Percentiles rank a stretch among this genome's conserved stretches.
These are phyloP conservation scores for Triplophysa dalaica DNA, from an alignment of 2,113 vertebrate genomes.

Conservation along the genomic window DNA sequence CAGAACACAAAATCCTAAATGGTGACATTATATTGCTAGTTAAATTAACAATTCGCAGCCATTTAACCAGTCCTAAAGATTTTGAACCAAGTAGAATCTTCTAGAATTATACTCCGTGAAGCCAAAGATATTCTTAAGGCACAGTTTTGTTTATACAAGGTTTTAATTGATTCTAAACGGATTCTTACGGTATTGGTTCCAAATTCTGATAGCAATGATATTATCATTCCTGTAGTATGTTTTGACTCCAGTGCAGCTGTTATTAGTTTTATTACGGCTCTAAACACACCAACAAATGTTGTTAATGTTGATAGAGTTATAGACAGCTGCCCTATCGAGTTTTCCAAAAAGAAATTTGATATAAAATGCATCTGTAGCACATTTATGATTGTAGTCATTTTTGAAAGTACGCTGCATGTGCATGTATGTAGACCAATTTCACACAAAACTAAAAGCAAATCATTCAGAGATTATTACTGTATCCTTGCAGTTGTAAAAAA, in stretches of 20 bases:
- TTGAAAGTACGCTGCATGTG: not conserved
- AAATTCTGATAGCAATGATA: constrained; percentile 20
- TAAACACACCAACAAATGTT: constrained; percentile 42
- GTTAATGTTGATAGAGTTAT: constrained; percentile 33
- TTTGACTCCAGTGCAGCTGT: constrained; percentile 25
- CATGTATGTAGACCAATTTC: not conserved
- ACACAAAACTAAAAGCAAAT: not conserved
- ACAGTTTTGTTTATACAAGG: not conserved
- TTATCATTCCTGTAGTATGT: not conserved
- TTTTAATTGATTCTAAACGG: not conserved
- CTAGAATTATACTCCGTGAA: no score
- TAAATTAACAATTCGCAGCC: no score
- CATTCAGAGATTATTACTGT: not conserved
- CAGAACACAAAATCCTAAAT: not conserved
- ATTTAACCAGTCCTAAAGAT: no score
- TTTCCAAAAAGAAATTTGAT: not conserved
- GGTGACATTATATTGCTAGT: not conserved
- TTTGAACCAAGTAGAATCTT: no score
- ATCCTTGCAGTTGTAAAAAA: not conserved
- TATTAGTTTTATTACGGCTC: constrained; percentile 29
- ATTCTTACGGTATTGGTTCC: constrained; percentile 5
- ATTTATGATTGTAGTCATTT: not conserved
- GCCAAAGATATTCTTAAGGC: not conserved
- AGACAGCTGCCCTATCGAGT: constrained; percentile 42
- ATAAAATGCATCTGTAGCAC: not conserved